phyloP scores from a whole-genome alignment of 2,888 invertebrate species.

The Drosophila meridionalis region DNA sequence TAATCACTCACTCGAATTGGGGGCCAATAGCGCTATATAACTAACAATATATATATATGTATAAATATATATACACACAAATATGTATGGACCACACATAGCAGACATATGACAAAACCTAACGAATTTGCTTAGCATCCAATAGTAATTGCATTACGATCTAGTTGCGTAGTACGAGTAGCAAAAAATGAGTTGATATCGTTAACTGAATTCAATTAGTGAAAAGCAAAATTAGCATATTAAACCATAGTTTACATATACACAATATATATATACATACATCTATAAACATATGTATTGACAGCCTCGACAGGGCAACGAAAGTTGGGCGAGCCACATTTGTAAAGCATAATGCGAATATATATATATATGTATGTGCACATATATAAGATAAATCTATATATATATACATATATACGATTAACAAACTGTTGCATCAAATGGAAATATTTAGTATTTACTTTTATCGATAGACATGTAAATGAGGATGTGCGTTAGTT shows the following conservation, averaged over 20 bases:
- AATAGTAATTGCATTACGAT: slow-evolving; percentile 54
- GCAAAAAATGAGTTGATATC: slow-evolving; percentile 43
- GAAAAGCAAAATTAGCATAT: slow-evolving; percentile 62
- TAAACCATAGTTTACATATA: slow-evolving; percentile 31
- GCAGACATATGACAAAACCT: slow-evolving; percentile 49
- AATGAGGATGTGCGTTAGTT: slow-evolving; percentile 51
- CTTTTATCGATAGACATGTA: slow-evolving; percentile 48
- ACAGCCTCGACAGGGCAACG: slow-evolving; percentile 55
- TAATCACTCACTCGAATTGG: slow-evolving; percentile 46
- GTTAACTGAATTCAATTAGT: slow-evolving; percentile 75
- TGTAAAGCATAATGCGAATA: slow-evolving; percentile 58
- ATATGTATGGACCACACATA: slow-evolving; percentile 28
- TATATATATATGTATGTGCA: slow-evolving; percentile 15
- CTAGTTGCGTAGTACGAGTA: slow-evolving; percentile 36
- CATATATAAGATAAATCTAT: slow-evolving; percentile 16
- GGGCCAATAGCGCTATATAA: slow-evolving; percentile 66
- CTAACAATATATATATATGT: slow-evolving; percentile 20
- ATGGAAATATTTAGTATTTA: slow-evolving; percentile 48
- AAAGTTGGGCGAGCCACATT: slow-evolving; percentile 59
- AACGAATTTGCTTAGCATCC: slow-evolving; percentile 81
- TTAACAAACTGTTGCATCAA: slow-evolving; percentile 62
- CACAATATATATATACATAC: slow-evolving; percentile 10
- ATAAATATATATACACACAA: slow-evolving; percentile 34
- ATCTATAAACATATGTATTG: slow-evolving; percentile 25
- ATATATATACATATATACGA: slow-evolving; percentile 28